A percentile compares a stretch with the other conserved stretches of the same genome.
These are phyloP conservation scores for Neoaliturus tenellus DNA, from an alignment of 2,888 invertebrate species.

Conservation along the genomic window DNA sequence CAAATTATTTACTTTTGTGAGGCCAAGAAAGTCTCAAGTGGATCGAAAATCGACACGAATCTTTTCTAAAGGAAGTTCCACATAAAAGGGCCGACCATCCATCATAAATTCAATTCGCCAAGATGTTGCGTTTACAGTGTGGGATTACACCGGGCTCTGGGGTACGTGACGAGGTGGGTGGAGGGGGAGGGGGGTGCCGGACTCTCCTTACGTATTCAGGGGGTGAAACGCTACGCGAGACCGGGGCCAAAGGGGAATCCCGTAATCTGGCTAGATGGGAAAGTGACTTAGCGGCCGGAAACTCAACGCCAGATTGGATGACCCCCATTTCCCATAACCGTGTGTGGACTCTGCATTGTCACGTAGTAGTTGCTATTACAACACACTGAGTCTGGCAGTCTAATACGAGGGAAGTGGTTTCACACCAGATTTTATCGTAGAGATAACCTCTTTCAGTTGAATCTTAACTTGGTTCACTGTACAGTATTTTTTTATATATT, in stretches of 20 bases:
- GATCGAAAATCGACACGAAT: not conserved
- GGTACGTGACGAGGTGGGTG: not conserved
- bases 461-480: not conserved
- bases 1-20: too few species aligned
- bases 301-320: slow-evolving; percentile 1
- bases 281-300: slow-evolving; percentile 8
- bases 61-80: not conserved
- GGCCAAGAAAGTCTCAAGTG: not conserved
- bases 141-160: not conserved
- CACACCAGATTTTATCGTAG: not conserved
- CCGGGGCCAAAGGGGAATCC: not conserved
- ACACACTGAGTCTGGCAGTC: not conserved
- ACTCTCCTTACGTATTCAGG: slow-evolving; percentile 3
- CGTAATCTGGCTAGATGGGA: slow-evolving; percentile 27
- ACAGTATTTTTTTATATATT: too few species aligned
- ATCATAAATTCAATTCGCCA: slow-evolving; percentile 20
- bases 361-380: not conserved
- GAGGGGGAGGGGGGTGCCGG: not conserved
- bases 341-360: not conserved
- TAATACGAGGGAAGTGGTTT: not conserved
- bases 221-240: too few species aligned
- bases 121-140: slow-evolving; percentile 9
- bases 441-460: not conserved
- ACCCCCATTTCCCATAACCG: not conserved
- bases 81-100: slow-evolving; percentile 11